These are phyloP conservation scores for Melipona beecheii DNA, from an alignment of 2,888 invertebrate species.

Conservation along the genomic window DNA sequence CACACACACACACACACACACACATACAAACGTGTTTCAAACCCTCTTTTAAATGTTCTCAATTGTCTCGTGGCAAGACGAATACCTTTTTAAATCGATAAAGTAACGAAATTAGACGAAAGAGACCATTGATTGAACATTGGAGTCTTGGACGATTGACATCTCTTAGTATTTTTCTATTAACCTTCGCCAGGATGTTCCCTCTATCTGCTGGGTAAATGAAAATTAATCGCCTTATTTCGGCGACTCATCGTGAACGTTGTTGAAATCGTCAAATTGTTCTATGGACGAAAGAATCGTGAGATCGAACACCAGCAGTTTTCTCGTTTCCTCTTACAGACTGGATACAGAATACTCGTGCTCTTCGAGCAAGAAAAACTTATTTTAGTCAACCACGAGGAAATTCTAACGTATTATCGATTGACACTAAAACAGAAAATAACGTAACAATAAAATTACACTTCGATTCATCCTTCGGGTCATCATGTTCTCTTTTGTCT, in stretches of 20 bases:
- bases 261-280: neutral
- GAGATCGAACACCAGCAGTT: conserved; percentile 20
- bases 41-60: conserved; percentile 18
- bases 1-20: neutral
- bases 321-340: neutral
- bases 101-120: neutral
- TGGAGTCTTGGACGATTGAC: conserved; percentile 12
- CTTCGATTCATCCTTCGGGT: neutral
- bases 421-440: neutral
- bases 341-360: conserved; percentile 61
- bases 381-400: conserved; percentile 6
- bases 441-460: neutral
- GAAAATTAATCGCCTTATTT: neutral
- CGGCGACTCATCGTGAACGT: neutral
- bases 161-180: conserved; percentile 37
- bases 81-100: neutral
- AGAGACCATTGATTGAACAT: neutral
- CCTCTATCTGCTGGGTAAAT: neutral
- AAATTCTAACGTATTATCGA: neutral
- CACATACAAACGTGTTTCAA: neutral
- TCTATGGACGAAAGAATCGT: neutral
- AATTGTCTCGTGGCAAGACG: neutral
- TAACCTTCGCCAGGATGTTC: neutral
- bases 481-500: neutral
- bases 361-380: conserved; percentile 17